Evolutionary conservation across 1,140 invertebrate species (phyloP), one percentile per base, ranked within the genome.

Genomic region (Periplaneta americana): DNA sequence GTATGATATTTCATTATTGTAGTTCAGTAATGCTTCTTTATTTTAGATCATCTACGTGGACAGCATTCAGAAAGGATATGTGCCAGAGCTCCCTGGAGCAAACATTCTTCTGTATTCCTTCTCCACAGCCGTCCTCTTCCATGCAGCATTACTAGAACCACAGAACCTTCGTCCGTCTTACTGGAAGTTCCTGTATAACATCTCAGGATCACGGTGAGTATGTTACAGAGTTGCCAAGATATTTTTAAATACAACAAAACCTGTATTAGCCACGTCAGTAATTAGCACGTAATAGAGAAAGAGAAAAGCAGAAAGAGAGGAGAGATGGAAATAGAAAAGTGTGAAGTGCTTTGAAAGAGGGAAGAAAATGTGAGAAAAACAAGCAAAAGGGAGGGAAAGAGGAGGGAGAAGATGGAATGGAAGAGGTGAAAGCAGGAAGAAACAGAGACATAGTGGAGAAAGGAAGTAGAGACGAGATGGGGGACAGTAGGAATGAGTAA

Each of bases 151-250:
- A 34, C 83, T 96, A 79, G 95, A 96, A 86, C 95, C 95, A 18
- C 92, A 94, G 82, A 93, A 93, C 85, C 87, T 97, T 66, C 90
- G 95, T 85, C 89, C 93, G 17, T 95, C 94, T n/a, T 97, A 97
- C 87, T 96, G 93, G 91, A 95, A 94, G 86, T 97, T 96, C 87
- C 88, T 97, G 36, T 90, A 93, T 81, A 91, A 90, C 83, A 88
- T 96, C 37, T 96, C 95, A 11, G 94, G 94, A 57, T 92, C 93
- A 87, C 92, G 92, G 94, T 93, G 88, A 88, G 84, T 81, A 81
- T 66, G 37, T 57, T 82, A 75, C 34, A n/a, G n/a, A 37, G 15
- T 79, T 18, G 13, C n/a, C n/a, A n/a, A n/a, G n/a, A n/a, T n/a
- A n/a, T n/a, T n/a, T n/a, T n/a, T n/a, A n/a, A n/a, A 13, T 74